Evolutionary conservation across 2,113 vertebrate species (phyloP).

Genomic region (Parus major): DNA sequence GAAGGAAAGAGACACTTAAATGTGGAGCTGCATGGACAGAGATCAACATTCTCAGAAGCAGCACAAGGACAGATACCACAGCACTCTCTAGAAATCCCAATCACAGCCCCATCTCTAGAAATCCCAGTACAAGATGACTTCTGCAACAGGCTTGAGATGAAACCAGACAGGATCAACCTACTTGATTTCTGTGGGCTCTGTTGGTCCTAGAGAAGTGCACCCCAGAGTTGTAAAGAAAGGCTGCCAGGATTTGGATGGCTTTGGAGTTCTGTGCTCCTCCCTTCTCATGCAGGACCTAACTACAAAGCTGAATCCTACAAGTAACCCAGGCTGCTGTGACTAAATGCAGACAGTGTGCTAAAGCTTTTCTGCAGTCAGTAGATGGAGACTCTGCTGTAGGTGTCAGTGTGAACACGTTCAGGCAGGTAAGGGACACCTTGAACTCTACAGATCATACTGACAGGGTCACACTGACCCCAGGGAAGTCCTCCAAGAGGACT

Average conservation of each 20-base stretch:
- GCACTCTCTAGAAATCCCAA: background rate
- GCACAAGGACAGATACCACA: background rate
- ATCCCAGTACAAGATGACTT: background rate
- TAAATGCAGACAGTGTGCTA: background rate
- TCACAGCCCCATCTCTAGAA: background rate
- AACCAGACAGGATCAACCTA: accelerated
- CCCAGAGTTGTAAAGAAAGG: background rate
- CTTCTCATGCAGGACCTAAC: background rate
- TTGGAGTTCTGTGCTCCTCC: background rate
- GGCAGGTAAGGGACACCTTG: background rate
- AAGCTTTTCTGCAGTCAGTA: background rate
- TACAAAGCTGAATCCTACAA: background rate
- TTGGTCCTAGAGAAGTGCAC: background rate
- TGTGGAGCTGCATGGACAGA: background rate
- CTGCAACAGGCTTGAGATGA: background rate
- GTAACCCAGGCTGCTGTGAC: accelerated
- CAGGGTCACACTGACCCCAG: background rate
- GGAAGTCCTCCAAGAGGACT: background rate
- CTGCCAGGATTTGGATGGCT: background rate
- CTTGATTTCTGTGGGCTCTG: background rate
- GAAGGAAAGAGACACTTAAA: background rate
- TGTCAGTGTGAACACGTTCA: background rate
- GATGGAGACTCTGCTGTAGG: background rate
- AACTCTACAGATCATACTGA: background rate
- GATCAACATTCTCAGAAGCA: background rate